Conservation (phyloP, 2,888 invertebrate genomes). For the Polymixis flavicincta region DNA sequence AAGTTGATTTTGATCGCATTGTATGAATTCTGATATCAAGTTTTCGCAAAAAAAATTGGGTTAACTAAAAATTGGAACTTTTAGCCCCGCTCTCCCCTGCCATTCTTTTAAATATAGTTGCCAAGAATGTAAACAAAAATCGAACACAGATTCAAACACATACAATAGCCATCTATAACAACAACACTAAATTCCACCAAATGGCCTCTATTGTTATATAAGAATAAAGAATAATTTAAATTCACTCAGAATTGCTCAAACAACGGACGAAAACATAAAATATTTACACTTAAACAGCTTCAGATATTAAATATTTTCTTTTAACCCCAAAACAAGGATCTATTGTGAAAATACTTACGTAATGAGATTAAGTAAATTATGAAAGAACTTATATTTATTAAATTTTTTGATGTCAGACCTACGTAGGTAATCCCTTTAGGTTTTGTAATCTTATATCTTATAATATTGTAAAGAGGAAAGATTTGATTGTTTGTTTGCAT, state of each 20-base stretch:
- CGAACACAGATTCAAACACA: not conserved
- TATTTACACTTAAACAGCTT: conserved; percentile 21
- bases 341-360: conserved; percentile 38
- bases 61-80: too few relatives aligned
- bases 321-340: conserved; percentile 33
- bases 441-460: too few relatives aligned
- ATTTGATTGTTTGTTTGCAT: too few relatives aligned
- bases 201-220: conserved; percentile 21
- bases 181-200: not conserved
- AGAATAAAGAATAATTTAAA: conserved; percentile 8
- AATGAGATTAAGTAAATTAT: conserved; percentile 31
- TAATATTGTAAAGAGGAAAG: too few relatives aligned
- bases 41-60: too few relatives aligned
- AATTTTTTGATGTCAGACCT: conserved; percentile 31
- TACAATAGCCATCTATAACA: not conserved
- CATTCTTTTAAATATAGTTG: not conserved
- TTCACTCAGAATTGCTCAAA: not conserved
- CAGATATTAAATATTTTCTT: conserved; percentile 35
- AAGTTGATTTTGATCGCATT: too few relatives aligned
- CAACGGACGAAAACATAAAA: conserved; percentile 23
- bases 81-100: too few relatives aligned
- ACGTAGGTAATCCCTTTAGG: too few relatives aligned
- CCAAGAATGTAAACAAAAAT: not conserved
- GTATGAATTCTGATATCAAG: too few relatives aligned
- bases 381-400: conserved; percentile 30